Percentiles rank a stretch among this genome's conserved stretches.
Evolutionary conservation across 1,140 invertebrate species (phyloP).

Genomic region (Adoxophyes honmai): DNA sequence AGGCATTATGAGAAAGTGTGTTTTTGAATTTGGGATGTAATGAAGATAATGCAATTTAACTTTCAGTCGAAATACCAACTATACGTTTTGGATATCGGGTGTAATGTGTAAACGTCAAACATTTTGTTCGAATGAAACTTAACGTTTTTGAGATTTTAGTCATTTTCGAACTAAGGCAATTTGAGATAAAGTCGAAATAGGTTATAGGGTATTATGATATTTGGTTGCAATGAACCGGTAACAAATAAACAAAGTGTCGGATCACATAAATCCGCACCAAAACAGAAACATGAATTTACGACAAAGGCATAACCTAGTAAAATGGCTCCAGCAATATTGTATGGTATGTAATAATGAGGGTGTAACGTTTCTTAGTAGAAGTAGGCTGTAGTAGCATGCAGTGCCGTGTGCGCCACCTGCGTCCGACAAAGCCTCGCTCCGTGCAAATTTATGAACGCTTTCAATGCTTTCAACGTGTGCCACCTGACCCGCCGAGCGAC

Average conservation of each 20-base stretch:
- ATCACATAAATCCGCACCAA: background rate
- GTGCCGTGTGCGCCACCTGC: constrained; percentile 61
- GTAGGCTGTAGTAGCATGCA: constrained; percentile 41
- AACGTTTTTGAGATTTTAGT: too few relatives aligned
- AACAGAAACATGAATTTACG: background rate
- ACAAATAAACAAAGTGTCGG: background rate
- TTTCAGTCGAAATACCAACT: too few relatives aligned
- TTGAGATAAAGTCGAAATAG: too few relatives aligned
- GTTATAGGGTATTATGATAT: too few relatives aligned
- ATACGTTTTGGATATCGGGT: too few relatives aligned
- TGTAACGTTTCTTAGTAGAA: constrained; percentile 35
- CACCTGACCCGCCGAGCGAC: constrained; percentile 67
- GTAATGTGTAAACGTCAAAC: too few relatives aligned
- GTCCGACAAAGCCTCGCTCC: constrained; percentile 52
- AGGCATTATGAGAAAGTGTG: too few relatives aligned
- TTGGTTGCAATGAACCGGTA: too few relatives aligned
- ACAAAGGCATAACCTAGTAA: background rate
- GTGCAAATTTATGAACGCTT: constrained; percentile 74
- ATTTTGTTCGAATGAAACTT: too few relatives aligned
- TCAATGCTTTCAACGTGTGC: constrained; percentile 68
- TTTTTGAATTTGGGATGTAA: too few relatives aligned
- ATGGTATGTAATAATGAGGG: constrained; percentile 25
- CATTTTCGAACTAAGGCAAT: too few relatives aligned
- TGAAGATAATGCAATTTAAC: too few relatives aligned
- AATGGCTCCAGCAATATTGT: background rate